These are phyloP conservation scores for Antheraea assamensis DNA, from an alignment of 2,888 invertebrate species.

Conservation along the genomic window DNA sequence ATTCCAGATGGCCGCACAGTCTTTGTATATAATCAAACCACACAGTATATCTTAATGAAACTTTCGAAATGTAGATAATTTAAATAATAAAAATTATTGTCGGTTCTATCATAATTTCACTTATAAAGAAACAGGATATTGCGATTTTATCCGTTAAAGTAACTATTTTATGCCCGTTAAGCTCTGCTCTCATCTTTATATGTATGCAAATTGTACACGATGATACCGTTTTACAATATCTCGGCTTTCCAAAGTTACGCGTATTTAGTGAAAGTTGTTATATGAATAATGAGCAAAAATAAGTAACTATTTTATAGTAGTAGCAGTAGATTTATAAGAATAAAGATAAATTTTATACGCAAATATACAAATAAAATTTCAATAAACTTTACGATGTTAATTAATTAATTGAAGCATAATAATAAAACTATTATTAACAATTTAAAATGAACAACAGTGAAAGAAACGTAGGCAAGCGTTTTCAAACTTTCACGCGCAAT, in stretches of 20 bases:
- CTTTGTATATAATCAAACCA: no score
- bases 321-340: background rate
- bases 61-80: background rate
- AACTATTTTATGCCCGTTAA: background rate
- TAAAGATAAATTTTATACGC: background rate
- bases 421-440: background rate
- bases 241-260: conserved; percentile 22
- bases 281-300: conserved; percentile 12
- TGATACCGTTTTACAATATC: conserved; percentile 21
- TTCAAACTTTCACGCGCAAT: conserved; percentile 72
- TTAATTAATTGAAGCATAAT: conserved; percentile 39
- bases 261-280: conserved; percentile 1
- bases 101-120: background rate
- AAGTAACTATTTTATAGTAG: conserved; percentile 14
- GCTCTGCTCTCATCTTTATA: conserved; percentile 20
- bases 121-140: conserved; percentile 2
- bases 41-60: no score
- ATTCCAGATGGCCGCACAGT: background rate
- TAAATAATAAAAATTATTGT: background rate
- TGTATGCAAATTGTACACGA: conserved; percentile 23
- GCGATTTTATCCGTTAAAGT: conserved; percentile 9
- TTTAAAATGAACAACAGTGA: background rate
- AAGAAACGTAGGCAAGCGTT: conserved; percentile 36
- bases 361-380: background rate
- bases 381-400: conserved; percentile 36